Evolutionary conservation across 2,113 vertebrate genomes (phyloP).

Genomic region (Chloropsis cyanopogon): DNA sequence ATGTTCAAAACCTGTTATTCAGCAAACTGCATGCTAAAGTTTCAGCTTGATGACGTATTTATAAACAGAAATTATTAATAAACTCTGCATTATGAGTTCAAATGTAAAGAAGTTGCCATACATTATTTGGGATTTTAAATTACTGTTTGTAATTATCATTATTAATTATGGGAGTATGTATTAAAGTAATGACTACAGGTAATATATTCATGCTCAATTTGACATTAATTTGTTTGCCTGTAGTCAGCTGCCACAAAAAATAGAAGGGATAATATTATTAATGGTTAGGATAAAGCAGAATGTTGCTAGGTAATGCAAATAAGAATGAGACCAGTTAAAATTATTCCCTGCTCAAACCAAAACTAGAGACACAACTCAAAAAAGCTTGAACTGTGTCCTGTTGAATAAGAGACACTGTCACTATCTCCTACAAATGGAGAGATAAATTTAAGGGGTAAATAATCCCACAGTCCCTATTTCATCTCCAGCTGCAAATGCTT

Average conservation of each 20-base stretch:
- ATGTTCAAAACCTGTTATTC: background rate
- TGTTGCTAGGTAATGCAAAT: background rate
- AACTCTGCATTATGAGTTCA: background rate
- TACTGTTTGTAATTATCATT: background rate
- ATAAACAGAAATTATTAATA: background rate
- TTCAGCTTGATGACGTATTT: background rate
- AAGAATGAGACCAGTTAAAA: background rate
- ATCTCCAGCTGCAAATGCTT: background rate
- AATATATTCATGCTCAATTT: background rate
- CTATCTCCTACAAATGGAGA: background rate
- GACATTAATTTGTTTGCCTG: background rate
- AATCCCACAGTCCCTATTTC: background rate
- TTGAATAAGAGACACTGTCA: background rate
- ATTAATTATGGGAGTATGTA: background rate
- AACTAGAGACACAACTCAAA: background rate
- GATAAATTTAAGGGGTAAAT: background rate
- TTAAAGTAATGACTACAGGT: background rate
- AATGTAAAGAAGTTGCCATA: background rate
- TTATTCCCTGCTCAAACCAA: background rate
- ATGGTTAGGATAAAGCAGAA: background rate
- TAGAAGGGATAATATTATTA: background rate
- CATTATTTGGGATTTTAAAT: background rate
- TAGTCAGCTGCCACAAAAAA: background rate
- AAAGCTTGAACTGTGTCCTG: background rate
- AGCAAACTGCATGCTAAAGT: background rate